Evolutionary conservation across 2,888 invertebrate genomes (phyloP).

Genomic region (Lycia hirtaria): DNA sequence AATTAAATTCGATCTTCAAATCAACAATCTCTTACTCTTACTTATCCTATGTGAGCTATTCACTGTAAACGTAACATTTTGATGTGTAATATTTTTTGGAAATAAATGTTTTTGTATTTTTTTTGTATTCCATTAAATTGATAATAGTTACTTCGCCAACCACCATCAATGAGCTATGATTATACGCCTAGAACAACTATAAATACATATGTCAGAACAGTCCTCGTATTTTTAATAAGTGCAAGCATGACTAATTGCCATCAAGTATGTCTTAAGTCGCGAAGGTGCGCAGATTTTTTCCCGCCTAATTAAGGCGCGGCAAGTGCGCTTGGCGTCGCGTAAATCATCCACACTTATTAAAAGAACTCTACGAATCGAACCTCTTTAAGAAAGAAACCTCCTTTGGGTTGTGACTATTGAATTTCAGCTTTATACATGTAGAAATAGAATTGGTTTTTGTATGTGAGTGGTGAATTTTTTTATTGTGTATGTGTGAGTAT

Average conservation of each 20-base stretch:
- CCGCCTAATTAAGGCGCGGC: slow-evolving; percentile 73
- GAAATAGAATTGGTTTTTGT: slow-evolving; percentile 33
- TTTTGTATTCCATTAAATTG: too few relatives aligned
- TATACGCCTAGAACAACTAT: too few relatives aligned
- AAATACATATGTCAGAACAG: slow-evolving; percentile 5
- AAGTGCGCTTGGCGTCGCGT: slow-evolving; percentile 77
- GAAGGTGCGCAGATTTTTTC: slow-evolving; percentile 68
- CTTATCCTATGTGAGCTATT: too few relatives aligned
- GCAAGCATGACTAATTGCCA: slow-evolving; percentile 41
- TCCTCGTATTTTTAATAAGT: slow-evolving; percentile 31
- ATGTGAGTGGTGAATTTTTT: slow-evolving; percentile 4
- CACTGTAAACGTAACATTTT: too few relatives aligned
- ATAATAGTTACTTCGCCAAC: too few relatives aligned
- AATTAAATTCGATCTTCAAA: too few relatives aligned
- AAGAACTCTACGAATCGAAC: slow-evolving; percentile 79
- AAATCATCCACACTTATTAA: slow-evolving; percentile 83
- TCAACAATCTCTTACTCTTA: too few relatives aligned
- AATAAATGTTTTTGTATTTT: too few relatives aligned
- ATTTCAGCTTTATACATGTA: slow-evolving; percentile 28
- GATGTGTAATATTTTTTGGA: too few relatives aligned
- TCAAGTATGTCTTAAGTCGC: slow-evolving; percentile 46
- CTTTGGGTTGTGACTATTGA: slow-evolving; percentile 36
- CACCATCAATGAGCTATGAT: too few relatives aligned
- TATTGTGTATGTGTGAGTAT: slow-evolving; percentile 41
- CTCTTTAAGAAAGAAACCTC: slow-evolving; percentile 70